A percentile compares a stretch with the other conserved stretches of the same genome.
phyloP scores from a whole-genome alignment of 2,888 invertebrate species.

The Liodrosophila aerea region DNA sequence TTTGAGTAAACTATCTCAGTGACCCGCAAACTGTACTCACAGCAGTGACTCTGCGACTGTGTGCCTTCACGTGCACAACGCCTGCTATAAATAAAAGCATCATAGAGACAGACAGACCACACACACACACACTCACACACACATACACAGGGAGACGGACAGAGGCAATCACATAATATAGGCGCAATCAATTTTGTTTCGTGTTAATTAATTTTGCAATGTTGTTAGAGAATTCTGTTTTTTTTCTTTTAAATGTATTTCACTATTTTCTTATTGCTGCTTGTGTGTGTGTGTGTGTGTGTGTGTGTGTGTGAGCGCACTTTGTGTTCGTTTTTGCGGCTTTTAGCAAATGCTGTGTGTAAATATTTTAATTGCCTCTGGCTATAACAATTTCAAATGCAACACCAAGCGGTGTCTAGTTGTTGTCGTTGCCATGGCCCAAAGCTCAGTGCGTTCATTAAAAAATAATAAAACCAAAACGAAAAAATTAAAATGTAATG shows the following conservation, averaged over 20 bases:
- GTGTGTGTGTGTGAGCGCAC: slow-evolving; percentile 33
- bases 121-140: slow-evolving; percentile 16
- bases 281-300: no score
- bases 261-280: slow-evolving; percentile 18
- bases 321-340: slow-evolving; percentile 40
- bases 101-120: no score
- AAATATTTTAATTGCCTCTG: slow-evolving; percentile 70
- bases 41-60: slow-evolving; percentile 30
- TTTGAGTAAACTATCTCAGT: slow-evolving; percentile 5
- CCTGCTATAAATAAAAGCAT: slow-evolving; percentile 53
- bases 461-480: slow-evolving; percentile 58
- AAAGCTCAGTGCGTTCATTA: slow-evolving; percentile 50
- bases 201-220: slow-evolving; percentile 68
- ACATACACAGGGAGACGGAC: not conserved
- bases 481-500: slow-evolving; percentile 42
- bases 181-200: slow-evolving; percentile 50
- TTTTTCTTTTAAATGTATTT: slow-evolving; percentile 16
- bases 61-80: slow-evolving; percentile 64
- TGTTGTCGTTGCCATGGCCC: slow-evolving; percentile 34
- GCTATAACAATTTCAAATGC: slow-evolving; percentile 43
- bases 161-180: slow-evolving; percentile 34
- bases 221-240: slow-evolving; percentile 14
- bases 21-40: slow-evolving; percentile 5
- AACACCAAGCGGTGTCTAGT: slow-evolving; percentile 32
- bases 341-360: slow-evolving; percentile 47